phyloP scores from a whole-genome alignment of 1,140 invertebrate genomes.

The Drosophila kohkoa region DNA sequence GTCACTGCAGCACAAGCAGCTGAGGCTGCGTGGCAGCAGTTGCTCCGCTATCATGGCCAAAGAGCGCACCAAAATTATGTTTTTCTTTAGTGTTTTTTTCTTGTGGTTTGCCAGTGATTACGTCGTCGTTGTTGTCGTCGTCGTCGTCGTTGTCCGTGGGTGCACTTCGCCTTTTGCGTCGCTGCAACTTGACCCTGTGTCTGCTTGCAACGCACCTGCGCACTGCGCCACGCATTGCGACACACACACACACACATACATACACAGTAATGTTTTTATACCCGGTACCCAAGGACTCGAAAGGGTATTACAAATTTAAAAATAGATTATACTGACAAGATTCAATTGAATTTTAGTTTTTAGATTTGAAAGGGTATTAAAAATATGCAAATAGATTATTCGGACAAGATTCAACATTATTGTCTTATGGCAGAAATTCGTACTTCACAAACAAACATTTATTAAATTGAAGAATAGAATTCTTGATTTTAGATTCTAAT shows the following conservation, averaged over 20 bases:
- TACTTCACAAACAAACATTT: too few species aligned
- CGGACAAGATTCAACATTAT: too few species aligned
- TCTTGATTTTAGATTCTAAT: too few species aligned
- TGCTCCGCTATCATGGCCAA: slow-evolving; percentile 76
- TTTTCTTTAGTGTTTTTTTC: too few species aligned
- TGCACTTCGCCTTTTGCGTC: slow-evolving; percentile 16
- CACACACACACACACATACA: slow-evolving; percentile 23
- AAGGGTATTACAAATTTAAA: too few species aligned
- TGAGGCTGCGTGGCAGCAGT: slow-evolving; percentile 79
- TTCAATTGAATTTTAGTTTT: too few species aligned
- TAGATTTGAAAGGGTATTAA: too few species aligned
- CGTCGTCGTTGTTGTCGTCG: slow-evolving; percentile 74
- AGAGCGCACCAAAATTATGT: slow-evolving; percentile 40
- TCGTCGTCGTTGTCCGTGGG: slow-evolving; percentile 46
- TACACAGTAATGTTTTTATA: not conserved
- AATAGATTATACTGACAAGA: too few species aligned
- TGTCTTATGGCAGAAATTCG: too few species aligned
- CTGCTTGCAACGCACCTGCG: slow-evolving; percentile 66
- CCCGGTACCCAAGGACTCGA: too few species aligned
- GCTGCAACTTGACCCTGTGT: slow-evolving; percentile 70
- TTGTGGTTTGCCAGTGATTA: slow-evolving; percentile 56
- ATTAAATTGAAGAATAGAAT: too few species aligned
- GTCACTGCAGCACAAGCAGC: slow-evolving; percentile 80
- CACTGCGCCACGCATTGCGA: slow-evolving; percentile 51
- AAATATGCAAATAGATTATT: too few species aligned